phyloP scores from a whole-genome alignment of 2,113 vertebrate genomes.

The Grantiella picta region DNA sequence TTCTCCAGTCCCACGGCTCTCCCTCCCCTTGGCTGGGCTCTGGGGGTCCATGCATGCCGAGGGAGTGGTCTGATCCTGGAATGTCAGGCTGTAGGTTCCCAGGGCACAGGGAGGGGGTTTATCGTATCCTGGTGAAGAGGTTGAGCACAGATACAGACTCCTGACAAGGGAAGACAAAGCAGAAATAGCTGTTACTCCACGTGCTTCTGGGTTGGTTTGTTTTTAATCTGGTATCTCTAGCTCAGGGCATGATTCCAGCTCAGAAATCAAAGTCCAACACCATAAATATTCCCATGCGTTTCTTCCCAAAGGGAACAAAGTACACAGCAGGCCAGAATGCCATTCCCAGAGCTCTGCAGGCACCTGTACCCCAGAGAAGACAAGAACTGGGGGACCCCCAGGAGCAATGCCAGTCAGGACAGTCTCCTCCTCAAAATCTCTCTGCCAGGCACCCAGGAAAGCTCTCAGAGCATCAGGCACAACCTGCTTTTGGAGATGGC shows the following conservation, averaged over 20 bases:
- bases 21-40: not conserved
- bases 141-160: slow-evolving; percentile 92
- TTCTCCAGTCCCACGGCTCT: slow-evolving; percentile 11
- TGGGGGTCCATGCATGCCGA: slow-evolving; percentile 28
- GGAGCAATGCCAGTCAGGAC: not conserved
- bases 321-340: rapidly evolving
- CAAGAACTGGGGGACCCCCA: not conserved
- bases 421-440: not conserved
- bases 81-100: not conserved
- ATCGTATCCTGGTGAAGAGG: slow-evolving; percentile 95
- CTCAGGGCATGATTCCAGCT: not conserved
- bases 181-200: not conserved
- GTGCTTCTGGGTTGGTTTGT: not conserved
- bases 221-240: not conserved
- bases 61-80: slow-evolving; percentile 18
- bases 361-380: rapidly evolving
- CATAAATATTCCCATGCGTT: not conserved
- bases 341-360: not conserved
- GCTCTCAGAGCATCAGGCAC: not conserved
- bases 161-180: slow-evolving; percentile 52
- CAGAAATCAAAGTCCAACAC: not conserved
- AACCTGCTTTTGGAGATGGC: rapidly evolving
- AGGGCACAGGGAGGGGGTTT: slow-evolving; percentile 12
- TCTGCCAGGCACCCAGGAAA: not conserved
- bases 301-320: not conserved